phyloP scores from a whole-genome alignment of 2,113 vertebrate genomes.

The Tachuris rubrigastra region DNA sequence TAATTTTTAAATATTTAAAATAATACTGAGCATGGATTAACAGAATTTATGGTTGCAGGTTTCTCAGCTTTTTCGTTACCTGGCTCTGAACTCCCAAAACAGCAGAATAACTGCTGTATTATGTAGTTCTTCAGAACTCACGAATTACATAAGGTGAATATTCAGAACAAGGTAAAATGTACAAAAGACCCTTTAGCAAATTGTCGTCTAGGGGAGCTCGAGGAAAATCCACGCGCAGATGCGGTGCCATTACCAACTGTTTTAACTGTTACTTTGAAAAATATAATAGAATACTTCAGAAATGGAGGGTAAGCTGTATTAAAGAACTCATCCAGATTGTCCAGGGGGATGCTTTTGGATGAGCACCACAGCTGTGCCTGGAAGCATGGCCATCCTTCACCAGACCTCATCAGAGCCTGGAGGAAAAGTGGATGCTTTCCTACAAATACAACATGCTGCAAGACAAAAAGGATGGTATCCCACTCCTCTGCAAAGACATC shows the following conservation, averaged over 20 bases:
- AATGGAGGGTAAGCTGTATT: background rate
- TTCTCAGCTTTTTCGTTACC: background rate
- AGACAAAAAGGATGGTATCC: background rate
- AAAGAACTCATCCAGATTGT: background rate
- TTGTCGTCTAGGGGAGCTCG: background rate
- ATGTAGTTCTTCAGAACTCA: background rate
- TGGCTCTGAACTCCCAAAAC: background rate
- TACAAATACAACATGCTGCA: accelerated
- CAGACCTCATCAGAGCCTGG: background rate
- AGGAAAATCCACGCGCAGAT: background rate
- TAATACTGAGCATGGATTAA: background rate
- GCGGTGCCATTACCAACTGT: background rate
- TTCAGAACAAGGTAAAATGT: background rate
- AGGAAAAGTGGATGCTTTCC: background rate
- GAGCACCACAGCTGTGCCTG: background rate
- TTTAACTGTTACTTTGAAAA: background rate
- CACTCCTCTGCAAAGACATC: background rate
- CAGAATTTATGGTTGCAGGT: background rate
- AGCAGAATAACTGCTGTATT: background rate
- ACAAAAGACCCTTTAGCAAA: background rate
- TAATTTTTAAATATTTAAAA: background rate
- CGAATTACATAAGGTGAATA: background rate
- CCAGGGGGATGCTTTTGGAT: background rate
- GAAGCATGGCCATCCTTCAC: background rate
- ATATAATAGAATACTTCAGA: background rate